Evolutionary conservation across 2,797 vertebrate species (phyloP).

Genomic region (Etheostoma perlongum): DNA sequence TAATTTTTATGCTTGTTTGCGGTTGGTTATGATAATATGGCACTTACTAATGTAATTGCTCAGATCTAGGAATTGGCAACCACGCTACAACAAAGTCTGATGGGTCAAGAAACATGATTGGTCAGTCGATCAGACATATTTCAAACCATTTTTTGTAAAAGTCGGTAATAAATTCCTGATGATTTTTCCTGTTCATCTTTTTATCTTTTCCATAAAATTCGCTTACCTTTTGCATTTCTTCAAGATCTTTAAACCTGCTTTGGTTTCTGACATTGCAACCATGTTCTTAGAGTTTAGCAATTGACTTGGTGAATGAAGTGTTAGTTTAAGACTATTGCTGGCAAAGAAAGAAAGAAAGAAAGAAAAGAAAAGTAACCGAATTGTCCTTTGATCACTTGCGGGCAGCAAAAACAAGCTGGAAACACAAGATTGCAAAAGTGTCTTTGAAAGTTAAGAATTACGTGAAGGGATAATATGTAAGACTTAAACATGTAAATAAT

Average conservation of each 20-base stretch:
- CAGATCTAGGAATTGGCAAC: background rate
- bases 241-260: background rate
- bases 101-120: background rate
- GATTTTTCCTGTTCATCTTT: background rate
- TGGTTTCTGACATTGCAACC: background rate
- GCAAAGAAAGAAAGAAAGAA: no score
- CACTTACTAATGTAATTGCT: background rate
- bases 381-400: no score
- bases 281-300: background rate
- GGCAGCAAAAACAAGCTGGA: no score
- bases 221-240: background rate
- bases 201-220: background rate
- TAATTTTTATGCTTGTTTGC: conserved; percentile 8
- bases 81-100: background rate
- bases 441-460: no score
- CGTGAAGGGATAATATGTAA: no score
- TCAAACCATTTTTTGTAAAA: background rate
- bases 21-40: background rate
- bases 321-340: no score
- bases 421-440: no score
- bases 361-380: no score
- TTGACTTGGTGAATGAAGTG: background rate
- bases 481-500: no score
- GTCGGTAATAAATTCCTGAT: no score
- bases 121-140: background rate